A percentile compares a stretch with the other conserved stretches of the same genome.
These are phyloP conservation scores for Bruchidius siliquastri DNA, from an alignment of 2,888 invertebrate species.

Conservation along the genomic window DNA sequence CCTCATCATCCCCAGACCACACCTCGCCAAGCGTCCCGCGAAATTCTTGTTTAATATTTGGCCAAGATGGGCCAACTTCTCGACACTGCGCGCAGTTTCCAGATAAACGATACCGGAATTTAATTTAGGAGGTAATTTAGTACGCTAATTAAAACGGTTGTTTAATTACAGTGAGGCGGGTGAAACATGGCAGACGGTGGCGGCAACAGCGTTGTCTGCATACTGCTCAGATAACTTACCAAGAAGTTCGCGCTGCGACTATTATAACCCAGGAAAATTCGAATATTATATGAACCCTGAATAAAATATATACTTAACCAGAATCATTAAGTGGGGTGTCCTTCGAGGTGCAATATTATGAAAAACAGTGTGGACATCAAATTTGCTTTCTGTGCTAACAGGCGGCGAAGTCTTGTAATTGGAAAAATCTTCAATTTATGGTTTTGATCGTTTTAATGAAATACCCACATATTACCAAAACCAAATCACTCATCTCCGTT, in stretches of 20 bases:
- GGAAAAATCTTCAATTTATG: too few species aligned
- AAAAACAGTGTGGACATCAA: too few species aligned
- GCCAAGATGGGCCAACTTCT: slow-evolving; percentile 30
- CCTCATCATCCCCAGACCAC: too few species aligned
- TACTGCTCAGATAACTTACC: slow-evolving; percentile 44
- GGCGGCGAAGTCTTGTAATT: too few species aligned
- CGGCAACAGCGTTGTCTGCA: slow-evolving; percentile 36
- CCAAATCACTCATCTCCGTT: too few species aligned
- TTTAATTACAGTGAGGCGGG: slow-evolving; percentile 48
- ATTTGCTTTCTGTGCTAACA: too few species aligned
- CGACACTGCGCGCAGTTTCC: slow-evolving; percentile 21
- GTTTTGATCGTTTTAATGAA: too few species aligned
- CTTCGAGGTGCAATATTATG: too few species aligned
- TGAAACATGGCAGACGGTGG: slow-evolving; percentile 40
- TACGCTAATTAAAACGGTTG: slow-evolving; percentile 52
- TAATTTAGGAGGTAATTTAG: slow-evolving; percentile 50
- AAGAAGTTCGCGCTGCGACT: slow-evolving; percentile 37
- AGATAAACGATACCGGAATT: slow-evolving; percentile 47
- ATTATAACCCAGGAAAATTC: background rate
- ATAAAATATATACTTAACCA: too few species aligned
- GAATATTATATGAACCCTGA: too few species aligned
- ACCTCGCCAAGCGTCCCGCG: background rate
- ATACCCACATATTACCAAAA: too few species aligned
- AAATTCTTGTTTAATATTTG: slow-evolving; percentile 25
- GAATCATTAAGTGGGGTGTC: too few species aligned